These are phyloP conservation scores for Acanthisitta chloris DNA, from an alignment of 2,113 vertebrate species.

Conservation along the genomic window DNA sequence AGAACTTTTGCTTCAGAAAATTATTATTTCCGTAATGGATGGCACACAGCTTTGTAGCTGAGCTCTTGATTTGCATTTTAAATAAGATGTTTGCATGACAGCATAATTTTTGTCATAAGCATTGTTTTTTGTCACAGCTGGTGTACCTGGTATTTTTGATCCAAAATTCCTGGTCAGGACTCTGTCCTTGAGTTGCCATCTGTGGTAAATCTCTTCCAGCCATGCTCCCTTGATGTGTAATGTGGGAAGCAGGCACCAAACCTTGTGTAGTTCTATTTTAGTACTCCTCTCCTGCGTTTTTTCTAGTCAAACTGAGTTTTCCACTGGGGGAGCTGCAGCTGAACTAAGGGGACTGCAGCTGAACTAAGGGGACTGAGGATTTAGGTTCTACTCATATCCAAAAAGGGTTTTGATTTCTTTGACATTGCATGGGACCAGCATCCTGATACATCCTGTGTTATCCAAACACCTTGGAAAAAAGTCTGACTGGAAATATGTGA, in stretches of 20 bases:
- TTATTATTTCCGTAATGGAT: background rate
- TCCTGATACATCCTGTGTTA: background rate
- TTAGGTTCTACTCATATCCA: background rate
- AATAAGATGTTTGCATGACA: background rate
- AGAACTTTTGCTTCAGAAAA: background rate
- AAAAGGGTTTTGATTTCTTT: background rate
- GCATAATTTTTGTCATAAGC: background rate
- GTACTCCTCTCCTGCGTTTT: background rate
- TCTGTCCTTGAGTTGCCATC: background rate
- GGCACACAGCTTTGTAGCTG: background rate
- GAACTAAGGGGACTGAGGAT: background rate
- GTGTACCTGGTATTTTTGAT: background rate
- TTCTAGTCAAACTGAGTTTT: background rate
- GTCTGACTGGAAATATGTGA: background rate
- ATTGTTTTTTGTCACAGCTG: background rate
- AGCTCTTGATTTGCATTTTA: background rate
- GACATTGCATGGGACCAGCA: background rate
- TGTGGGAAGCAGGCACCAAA: background rate
- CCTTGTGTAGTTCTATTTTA: background rate
- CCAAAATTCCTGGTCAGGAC: background rate
- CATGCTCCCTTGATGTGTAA: fast-evolving
- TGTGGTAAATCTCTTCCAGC: background rate
- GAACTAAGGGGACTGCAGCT: background rate
- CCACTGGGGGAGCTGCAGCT: background rate
- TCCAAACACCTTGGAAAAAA: background rate